Percentiles rank a stretch among this genome's conserved stretches.
These are phyloP conservation scores for Petaurus breviceps DNA, from an alignment of 2,113 vertebrate species.

Conservation along the genomic window DNA sequence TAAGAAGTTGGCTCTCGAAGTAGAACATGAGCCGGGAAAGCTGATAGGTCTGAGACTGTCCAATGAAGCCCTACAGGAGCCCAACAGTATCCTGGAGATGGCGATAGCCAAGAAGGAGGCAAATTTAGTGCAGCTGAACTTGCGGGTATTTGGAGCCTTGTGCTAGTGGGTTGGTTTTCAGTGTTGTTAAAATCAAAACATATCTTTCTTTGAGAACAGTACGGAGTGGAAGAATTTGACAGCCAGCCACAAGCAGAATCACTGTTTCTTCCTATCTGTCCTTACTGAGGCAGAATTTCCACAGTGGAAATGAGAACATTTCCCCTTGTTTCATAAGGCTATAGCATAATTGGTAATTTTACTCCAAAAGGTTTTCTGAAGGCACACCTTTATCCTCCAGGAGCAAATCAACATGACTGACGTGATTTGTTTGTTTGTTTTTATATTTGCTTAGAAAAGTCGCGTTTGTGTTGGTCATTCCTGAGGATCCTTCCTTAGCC, in stretches of 20 bases:
- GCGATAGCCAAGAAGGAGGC: conserved; percentile 96
- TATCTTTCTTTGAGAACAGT: neutral
- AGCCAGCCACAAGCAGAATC: neutral
- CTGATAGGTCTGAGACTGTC: conserved; percentile 93
- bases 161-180: neutral
- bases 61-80: conserved; percentile 91
- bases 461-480: neutral
- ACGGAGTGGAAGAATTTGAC: neutral
- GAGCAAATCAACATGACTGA: neutral
- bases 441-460: neutral
- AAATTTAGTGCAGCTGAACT: conserved; percentile 96
- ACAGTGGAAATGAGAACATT: neutral
- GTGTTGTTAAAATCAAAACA: neutral
- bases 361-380: neutral
- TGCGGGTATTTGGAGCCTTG: conserved; percentile 89
- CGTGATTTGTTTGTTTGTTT: neutral
- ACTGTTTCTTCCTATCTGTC: neutral
- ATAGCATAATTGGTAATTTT: neutral
- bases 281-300: neutral
- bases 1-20: conserved; percentile 94
- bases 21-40: conserved; percentile 96
- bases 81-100: conserved; percentile 93
- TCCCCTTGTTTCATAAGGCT: neutral
- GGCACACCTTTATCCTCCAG: neutral
- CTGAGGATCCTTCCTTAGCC: neutral